A percentile compares a stretch with the other conserved stretches of the same genome.
phyloP scores from a whole-genome alignment of 2,797 vertebrate genomes.

The Pogoniulus pusillus region DNA sequence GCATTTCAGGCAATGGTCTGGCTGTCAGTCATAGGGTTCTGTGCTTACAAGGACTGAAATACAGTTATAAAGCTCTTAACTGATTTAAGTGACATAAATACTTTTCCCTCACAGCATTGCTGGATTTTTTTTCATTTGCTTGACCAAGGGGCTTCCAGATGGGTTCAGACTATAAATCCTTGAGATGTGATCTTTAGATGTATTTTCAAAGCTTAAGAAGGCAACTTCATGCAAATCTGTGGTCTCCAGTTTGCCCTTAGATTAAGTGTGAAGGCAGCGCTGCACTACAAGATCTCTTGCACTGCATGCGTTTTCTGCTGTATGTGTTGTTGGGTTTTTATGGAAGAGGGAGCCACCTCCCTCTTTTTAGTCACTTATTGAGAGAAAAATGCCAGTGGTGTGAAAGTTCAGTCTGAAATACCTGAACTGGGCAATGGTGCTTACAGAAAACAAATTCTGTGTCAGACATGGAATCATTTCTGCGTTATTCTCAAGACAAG shows the following conservation, averaged over 20 bases:
- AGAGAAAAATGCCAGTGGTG: not conserved
- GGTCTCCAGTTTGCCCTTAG: constrained; percentile 5
- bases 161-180: not conserved
- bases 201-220: not conserved
- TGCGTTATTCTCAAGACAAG: not conserved
- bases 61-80: not conserved
- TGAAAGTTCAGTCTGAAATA: not conserved
- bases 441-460: not conserved
- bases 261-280: constrained; percentile 19
- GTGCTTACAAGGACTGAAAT: not conserved
- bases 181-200: not conserved
- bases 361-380: not conserved
- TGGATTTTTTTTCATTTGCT: not conserved
- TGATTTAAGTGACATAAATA: not conserved
- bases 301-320: not conserved
- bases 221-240: not conserved
- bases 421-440: not conserved
- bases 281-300: not conserved
- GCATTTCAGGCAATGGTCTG: not conserved
- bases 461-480: not conserved
- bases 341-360: not conserved
- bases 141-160: not conserved
- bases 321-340: not conserved
- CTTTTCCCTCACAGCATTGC: not conserved
- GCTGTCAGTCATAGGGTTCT: not conserved